Percentiles rank a stretch among this genome's conserved stretches.
These are phyloP conservation scores for Hyperoplus immaculatus DNA, from an alignment of 2,797 vertebrate species.

Conservation along the genomic window DNA sequence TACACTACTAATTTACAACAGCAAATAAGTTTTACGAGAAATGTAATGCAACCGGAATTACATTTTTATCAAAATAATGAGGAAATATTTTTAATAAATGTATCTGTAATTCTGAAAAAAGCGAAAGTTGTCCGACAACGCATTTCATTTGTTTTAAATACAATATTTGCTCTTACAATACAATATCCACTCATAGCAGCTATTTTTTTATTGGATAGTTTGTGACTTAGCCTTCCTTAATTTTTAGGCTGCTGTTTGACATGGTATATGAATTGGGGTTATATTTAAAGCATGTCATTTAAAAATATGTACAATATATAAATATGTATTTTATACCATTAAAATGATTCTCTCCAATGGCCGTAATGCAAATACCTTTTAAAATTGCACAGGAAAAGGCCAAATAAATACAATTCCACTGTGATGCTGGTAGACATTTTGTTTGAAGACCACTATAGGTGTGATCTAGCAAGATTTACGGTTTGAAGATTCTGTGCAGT, in stretches of 20 bases:
- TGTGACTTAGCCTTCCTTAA: slow-evolving; percentile 18
- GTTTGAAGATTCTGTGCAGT: slow-evolving; percentile 65
- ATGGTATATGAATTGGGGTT: slow-evolving; percentile 50
- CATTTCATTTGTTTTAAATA: neutral
- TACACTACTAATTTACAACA: neutral
- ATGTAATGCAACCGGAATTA: neutral
- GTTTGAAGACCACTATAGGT: slow-evolving; percentile 80
- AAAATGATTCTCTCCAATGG: slow-evolving; percentile 36
- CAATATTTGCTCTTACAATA: neutral
- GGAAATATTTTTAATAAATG: neutral
- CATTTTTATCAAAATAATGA: neutral
- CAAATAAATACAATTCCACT: slow-evolving; percentile 78
- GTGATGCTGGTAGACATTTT: slow-evolving; percentile 63
- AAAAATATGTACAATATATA: slow-evolving; percentile 47
- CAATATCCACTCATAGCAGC: neutral
- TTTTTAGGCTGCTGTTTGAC: slow-evolving; percentile 43
- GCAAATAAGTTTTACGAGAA: neutral
- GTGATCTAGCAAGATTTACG: slow-evolving; percentile 73
- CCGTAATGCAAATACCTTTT: slow-evolving; percentile 69
- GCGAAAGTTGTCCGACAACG: neutral
- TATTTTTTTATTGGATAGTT: neutral
- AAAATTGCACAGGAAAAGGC: slow-evolving; percentile 73
- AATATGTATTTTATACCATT: too few relatives aligned
- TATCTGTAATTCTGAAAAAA: neutral
- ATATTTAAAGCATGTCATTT: slow-evolving; percentile 61